A percentile compares a stretch with the other conserved stretches of the same genome.
These are phyloP conservation scores for Pristionchus exspectatus DNA, from an alignment of 2,888 invertebrate genomes.

Conservation along the genomic window DNA sequence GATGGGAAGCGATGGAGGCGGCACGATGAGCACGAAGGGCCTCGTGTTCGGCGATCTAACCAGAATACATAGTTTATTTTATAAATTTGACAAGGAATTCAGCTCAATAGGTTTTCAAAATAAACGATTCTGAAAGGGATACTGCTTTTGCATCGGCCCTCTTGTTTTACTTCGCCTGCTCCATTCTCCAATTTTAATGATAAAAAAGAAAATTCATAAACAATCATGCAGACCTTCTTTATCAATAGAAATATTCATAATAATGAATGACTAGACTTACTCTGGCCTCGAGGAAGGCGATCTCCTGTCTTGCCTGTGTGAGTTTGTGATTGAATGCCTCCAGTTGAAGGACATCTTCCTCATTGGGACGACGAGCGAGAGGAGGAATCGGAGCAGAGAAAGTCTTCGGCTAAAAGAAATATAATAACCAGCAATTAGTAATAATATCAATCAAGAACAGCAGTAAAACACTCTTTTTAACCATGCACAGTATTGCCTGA, in stretches of 20 bases:
- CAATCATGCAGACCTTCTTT: too few relatives aligned
- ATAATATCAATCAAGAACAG: not conserved
- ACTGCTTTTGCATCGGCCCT: too few relatives aligned
- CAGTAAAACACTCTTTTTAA: not conserved
- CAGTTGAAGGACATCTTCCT: constrained; percentile 19
- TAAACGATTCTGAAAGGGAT: too few relatives aligned
- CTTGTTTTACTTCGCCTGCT: too few relatives aligned
- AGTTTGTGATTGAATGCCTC: constrained; percentile 31
- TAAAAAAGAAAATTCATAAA: too few relatives aligned
- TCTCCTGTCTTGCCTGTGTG: constrained; percentile 28
- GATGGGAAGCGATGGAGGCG: constrained; percentile 11
- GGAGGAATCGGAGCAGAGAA: not conserved
- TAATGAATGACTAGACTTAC: not conserved
- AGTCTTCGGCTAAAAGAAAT: constrained; percentile 16
- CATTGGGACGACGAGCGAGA: constrained; percentile 30
- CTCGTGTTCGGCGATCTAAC: constrained; percentile 48
- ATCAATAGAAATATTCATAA: not conserved
- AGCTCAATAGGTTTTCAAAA: too few relatives aligned
- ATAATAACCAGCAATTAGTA: not conserved
- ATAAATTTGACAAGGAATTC: too few relatives aligned
- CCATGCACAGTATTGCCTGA: not conserved
- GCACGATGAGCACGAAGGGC: constrained; percentile 6
- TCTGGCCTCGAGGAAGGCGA: constrained; percentile 44
- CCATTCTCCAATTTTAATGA: too few relatives aligned
- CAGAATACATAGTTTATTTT: too few relatives aligned